A percentile compares a stretch with the other conserved stretches of the same genome.
phyloP scores from a whole-genome alignment of 2,797 vertebrate genomes.

The Spatula clypeata region DNA sequence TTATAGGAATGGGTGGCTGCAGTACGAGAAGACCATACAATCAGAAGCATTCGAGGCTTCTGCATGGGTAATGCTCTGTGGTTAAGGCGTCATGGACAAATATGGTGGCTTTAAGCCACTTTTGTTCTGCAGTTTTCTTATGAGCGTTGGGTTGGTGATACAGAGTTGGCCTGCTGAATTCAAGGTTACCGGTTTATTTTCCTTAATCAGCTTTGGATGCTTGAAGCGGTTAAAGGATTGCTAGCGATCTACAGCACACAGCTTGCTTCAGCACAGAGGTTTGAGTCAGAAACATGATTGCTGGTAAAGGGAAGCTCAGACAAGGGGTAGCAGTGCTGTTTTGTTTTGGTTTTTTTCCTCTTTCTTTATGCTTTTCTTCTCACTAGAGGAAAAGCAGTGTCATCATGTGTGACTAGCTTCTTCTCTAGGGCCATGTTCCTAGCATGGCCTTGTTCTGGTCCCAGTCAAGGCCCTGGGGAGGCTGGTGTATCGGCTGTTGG shows the following conservation, averaged over 20 bases:
- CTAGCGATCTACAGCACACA: no score
- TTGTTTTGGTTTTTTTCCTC: accelerated
- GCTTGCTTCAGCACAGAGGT: not conserved
- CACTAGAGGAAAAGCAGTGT: not conserved
- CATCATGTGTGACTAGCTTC: not conserved
- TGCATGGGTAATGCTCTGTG: not conserved
- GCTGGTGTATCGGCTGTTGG: not conserved
- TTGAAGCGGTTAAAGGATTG: accelerated
- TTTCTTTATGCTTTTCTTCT: not conserved
- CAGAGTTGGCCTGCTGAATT: not conserved
- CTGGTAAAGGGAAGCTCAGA: not conserved
- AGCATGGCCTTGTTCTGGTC: not conserved
- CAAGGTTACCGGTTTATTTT: not conserved
- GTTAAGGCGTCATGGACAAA: not conserved
- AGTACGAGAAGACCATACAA: not conserved
- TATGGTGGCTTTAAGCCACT: not conserved
- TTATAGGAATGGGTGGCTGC: not conserved
- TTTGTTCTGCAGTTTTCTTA: not conserved
- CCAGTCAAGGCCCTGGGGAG: accelerated
- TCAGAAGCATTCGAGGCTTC: not conserved
- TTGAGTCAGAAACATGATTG: not conserved
- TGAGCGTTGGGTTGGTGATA: not conserved
- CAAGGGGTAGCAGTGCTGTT: not conserved
- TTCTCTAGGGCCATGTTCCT: not conserved
- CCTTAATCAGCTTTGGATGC: not conserved